Evolutionary conservation across 1,140 invertebrate genomes (phyloP).

Genomic region (Prorops nasuta): DNA sequence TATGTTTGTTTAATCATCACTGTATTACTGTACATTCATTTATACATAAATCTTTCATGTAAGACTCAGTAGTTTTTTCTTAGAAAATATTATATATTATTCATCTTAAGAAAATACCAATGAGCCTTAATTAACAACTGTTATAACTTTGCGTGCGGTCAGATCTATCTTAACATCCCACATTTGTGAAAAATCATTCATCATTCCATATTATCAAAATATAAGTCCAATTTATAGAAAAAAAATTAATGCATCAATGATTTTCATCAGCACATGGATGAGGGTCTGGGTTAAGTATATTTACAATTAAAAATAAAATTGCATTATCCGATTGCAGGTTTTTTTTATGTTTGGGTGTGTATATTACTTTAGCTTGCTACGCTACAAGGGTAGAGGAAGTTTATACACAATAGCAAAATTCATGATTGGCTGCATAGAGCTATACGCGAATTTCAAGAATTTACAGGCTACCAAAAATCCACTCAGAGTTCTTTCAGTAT

Average conservation of each 20-base stretch:
- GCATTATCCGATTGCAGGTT: too few species aligned
- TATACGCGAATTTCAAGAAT: too few species aligned
- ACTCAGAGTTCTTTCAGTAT: too few species aligned
- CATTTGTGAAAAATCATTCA: slow-evolving; percentile 11
- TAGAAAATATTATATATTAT: slow-evolving; percentile 7
- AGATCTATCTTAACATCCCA: slow-evolving; percentile 28
- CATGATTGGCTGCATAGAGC: too few species aligned
- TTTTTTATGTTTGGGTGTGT: too few species aligned
- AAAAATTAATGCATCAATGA: slow-evolving; percentile 1
- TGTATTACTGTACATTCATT: slow-evolving; percentile 49
- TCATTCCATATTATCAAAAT: slow-evolving; percentile 10
- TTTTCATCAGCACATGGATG: neutral
- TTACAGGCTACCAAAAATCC: too few species aligned
- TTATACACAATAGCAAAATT: too few species aligned
- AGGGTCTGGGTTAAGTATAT: slow-evolving; percentile 7
- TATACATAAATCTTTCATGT: slow-evolving; percentile 47
- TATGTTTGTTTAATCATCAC: slow-evolving; percentile 40
- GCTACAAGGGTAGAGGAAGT: too few species aligned
- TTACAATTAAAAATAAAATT: slow-evolving; percentile 24
- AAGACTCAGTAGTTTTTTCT: slow-evolving; percentile 35
- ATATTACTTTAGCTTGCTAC: too few species aligned
- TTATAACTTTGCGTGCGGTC: slow-evolving; percentile 39
- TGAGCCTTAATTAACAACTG: slow-evolving; percentile 42
- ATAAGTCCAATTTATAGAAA: slow-evolving; percentile 16
- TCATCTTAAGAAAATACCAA: slow-evolving; percentile 28